phyloP scores from a whole-genome alignment of 2,113 vertebrate genomes.

The Ornithorhynchus anatinus region DNA sequence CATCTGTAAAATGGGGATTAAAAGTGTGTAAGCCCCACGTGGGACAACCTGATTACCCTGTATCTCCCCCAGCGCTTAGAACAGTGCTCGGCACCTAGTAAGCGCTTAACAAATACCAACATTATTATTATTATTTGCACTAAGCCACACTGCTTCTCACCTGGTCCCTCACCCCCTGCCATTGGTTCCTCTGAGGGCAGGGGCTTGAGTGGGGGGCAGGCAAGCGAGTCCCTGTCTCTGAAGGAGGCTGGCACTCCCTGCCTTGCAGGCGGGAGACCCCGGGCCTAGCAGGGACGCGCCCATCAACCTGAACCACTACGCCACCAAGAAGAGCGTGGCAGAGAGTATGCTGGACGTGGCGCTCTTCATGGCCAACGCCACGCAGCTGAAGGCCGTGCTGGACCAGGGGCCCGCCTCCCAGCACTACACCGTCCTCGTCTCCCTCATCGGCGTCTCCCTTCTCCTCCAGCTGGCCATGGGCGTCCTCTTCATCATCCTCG shows the following conservation, averaged over 20 bases:
- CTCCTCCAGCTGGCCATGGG: constrained; percentile 84
- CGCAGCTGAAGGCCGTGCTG: constrained; percentile 85
- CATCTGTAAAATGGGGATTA: too few species aligned
- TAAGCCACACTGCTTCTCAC: too few species aligned
- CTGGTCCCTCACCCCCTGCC: too few species aligned
- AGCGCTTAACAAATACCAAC: too few species aligned
- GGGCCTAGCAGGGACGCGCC: constrained; percentile 27
- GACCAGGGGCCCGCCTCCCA: constrained; percentile 81
- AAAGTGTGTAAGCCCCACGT: too few species aligned
- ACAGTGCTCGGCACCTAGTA: too few species aligned
- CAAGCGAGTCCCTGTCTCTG: too few species aligned
- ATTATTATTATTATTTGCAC: too few species aligned
- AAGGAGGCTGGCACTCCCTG: not conserved
- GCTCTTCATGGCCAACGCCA: constrained; percentile 86
- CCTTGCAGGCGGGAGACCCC: constrained; percentile 27
- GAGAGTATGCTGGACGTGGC: constrained; percentile 91
- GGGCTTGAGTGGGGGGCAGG: too few species aligned
- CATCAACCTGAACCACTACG: constrained; percentile 88
- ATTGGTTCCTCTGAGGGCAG: too few species aligned
- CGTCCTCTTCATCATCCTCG: constrained; percentile 82
- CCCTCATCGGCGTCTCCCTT: constrained; percentile 87
- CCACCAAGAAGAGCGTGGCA: constrained; percentile 88
- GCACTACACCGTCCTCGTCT: constrained; percentile 78
- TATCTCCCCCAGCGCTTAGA: too few species aligned
- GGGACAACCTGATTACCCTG: too few species aligned